Conservation (phyloP, 2,888 invertebrate genomes). For the Eupithecia subfuscata region DNA sequence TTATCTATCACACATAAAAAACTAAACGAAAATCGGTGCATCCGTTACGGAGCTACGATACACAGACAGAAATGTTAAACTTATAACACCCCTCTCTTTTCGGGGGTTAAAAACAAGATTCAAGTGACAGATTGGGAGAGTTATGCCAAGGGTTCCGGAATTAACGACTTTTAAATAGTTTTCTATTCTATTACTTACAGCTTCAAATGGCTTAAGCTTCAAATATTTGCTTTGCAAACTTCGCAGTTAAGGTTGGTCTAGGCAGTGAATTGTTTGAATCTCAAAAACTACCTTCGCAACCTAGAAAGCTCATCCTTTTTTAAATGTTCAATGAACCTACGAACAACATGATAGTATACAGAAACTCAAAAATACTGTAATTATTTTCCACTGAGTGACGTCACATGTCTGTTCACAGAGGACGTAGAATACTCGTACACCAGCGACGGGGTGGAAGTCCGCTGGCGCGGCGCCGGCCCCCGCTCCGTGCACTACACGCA, state of each 20-base stretch:
- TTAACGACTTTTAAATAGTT: too few species aligned
- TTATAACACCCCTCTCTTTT: too few species aligned
- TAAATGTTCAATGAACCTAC: not conserved
- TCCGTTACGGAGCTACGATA: too few species aligned
- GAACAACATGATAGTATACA: not conserved
- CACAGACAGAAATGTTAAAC: too few species aligned
- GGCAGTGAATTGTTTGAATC: too few species aligned
- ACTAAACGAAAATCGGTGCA: too few species aligned
- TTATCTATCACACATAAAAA: too few species aligned
- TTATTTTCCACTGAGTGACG: not conserved
- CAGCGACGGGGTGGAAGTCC: constrained; percentile 55
- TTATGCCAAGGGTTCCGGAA: not conserved
- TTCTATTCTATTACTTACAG: too few species aligned
- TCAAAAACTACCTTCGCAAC: too few species aligned
- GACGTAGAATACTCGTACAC: constrained; percentile 60
- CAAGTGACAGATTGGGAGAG: not conserved
- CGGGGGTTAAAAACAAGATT: not conserved
- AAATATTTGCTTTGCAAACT: too few species aligned
- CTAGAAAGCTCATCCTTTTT: not conserved
- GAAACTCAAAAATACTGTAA: not conserved
- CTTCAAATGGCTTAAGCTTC: too few species aligned
- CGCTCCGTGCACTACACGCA: constrained; percentile 82
- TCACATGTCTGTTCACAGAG: constrained; percentile 47
- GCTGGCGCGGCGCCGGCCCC: constrained; percentile 62
- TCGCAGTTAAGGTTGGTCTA: too few species aligned